A percentile compares a stretch with the other conserved stretches of the same genome.
These are phyloP conservation scores for Drosophila villosipedis DNA, from an alignment of 2,888 invertebrate species.

Conservation along the genomic window DNA sequence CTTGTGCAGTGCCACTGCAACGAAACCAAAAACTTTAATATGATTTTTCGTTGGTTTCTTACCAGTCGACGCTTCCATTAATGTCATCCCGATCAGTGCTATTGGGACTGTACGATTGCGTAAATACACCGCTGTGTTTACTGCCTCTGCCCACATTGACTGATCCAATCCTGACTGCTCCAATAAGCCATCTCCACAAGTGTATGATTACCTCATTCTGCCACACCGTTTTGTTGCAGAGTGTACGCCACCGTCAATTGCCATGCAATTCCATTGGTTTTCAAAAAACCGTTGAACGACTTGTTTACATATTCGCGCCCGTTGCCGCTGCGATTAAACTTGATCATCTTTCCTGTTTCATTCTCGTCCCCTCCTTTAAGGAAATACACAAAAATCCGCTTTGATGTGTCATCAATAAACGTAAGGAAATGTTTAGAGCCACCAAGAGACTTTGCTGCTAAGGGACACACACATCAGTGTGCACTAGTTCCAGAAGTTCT, in stretches of 20 bases:
- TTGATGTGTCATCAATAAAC: neutral
- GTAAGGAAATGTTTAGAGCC: neutral
- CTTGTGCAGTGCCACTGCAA: no score
- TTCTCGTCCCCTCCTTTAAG: neutral
- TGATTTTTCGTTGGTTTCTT: no score
- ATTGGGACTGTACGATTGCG: rapidly evolving
- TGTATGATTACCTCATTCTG: neutral
- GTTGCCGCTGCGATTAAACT: neutral
- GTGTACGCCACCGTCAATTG: neutral
- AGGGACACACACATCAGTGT: neutral
- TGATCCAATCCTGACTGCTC: no score
- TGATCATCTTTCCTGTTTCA: neutral
- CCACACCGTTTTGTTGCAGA: neutral
- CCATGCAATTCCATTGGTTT: neutral
- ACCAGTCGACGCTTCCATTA: no score
- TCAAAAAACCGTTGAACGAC: neutral
- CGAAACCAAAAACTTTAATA: no score
- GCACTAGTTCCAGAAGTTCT: neutral
- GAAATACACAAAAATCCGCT: neutral
- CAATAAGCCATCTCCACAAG: no score
- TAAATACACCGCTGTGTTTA: no score
- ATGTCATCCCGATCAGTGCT: no score
- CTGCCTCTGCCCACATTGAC: no score
- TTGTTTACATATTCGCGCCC: neutral
- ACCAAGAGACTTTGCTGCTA: neutral